Base-by-base conservation (phyloP, 1,140 invertebrate species). In the Conus betulinus region DNA sequence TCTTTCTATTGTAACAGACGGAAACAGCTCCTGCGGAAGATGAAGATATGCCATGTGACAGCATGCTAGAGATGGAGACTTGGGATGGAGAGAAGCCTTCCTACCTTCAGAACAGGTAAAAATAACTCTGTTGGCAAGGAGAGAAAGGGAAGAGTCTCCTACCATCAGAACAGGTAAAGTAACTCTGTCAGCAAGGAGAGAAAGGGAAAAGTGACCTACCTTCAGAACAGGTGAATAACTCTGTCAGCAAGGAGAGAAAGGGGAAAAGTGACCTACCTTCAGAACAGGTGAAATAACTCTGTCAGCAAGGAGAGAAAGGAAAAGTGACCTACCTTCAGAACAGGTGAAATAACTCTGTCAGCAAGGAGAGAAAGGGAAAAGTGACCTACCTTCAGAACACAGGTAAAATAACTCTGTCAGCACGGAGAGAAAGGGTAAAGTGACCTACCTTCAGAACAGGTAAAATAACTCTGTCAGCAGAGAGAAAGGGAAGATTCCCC, bases 51-150 rank as follows among this genome's bases (percentile, higher is more conserved):
- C 79, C 79, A 0, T 81, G 51, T 55, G 51, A 51, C 27, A 81
- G 79, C 79, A 81, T 81, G 82, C 53, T 84, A 55, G 82, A 84
- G 57, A 84, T 84, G 82, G 82, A 84, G 52, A 84, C 82, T 55
- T 84, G 57, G 53, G 82, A 84, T 27, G 13, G 52, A n/a, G 81
- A 51, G 20, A 83, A 83, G 23, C 23, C 81, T 20, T 55, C 81
- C 13, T 83, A 83, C 53, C 15, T n/a, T 55, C 51, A 83, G 8
- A 51, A 55, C 81, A 83, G 81, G 81, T 83, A 51, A 78, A 4
- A 25, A 78, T 78, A 7, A 5, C 55, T 57, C 13, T 57, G 6
- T 57, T 6, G 6, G 6, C 55, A 7, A 13, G 60, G 60, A 63
- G 60, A 63, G 60, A n/a, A 63, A 17, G 7, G 67, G 20, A 71